These are phyloP conservation scores for Strix aluco DNA, from an alignment of 2,113 vertebrate genomes.

Conservation along the genomic window DNA sequence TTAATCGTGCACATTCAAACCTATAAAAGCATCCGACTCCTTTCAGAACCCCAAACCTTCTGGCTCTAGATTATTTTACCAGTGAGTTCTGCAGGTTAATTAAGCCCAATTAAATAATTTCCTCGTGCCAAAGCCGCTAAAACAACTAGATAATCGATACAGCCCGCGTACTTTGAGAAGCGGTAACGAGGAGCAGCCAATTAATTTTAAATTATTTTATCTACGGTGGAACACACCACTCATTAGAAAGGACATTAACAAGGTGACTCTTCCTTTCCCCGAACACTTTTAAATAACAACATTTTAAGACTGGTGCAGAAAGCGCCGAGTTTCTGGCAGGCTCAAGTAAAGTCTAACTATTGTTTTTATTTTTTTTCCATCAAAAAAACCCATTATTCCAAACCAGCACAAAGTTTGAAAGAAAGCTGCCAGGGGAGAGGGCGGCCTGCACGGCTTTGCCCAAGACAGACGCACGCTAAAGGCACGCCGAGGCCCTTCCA, in stretches of 20 bases:
- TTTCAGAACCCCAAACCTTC: background rate
- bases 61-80: background rate
- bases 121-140: background rate
- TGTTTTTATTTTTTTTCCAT: background rate
- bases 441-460: background rate
- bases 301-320: background rate
- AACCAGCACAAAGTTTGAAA: background rate
- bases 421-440: no score
- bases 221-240: background rate
- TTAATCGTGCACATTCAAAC: background rate
- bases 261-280: background rate
- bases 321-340: no score
- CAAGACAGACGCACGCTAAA: no score
- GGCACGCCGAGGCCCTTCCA: background rate
- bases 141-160: background rate
- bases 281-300: accelerated
- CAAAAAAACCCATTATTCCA: background rate
- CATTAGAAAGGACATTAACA: background rate
- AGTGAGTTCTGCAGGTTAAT: background rate
- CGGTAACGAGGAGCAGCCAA: background rate
- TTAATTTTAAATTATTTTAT: background rate
- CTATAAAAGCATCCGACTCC: background rate
- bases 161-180: accelerated
- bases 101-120: background rate
- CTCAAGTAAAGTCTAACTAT: background rate